Conservation (phyloP, 2,797 vertebrate species). For the Masticophis lateralis region DNA sequence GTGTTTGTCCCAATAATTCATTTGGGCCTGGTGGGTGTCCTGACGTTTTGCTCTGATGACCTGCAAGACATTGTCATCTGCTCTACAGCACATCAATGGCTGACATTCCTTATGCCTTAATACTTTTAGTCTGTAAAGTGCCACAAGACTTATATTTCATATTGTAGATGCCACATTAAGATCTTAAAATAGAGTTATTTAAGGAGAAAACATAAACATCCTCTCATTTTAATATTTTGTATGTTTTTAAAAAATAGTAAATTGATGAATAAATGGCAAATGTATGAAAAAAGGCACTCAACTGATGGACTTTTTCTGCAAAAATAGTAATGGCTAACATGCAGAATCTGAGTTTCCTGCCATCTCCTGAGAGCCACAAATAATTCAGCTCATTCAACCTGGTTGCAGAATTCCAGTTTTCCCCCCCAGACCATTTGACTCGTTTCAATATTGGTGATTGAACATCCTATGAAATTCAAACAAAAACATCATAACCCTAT, state of each 20-base stretch:
- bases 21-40: neutral
- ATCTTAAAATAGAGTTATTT: slow-evolving; percentile 38
- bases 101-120: neutral
- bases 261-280: slow-evolving; percentile 55
- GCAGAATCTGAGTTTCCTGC: slow-evolving; percentile 49
- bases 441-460: neutral
- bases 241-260: slow-evolving; percentile 25
- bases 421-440: neutral
- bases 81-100: neutral
- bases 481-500: neutral
- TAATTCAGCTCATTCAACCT: slow-evolving; percentile 55
- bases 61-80: neutral
- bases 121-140: neutral
- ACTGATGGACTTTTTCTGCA: slow-evolving; percentile 47
- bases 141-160: neutral
- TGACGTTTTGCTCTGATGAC: neutral
- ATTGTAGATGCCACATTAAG: slow-evolving; percentile 7
- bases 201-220: slow-evolving; percentile 36
- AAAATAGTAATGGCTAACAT: slow-evolving; percentile 65
- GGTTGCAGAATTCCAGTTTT: slow-evolving; percentile 21
- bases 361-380: slow-evolving; percentile 59
- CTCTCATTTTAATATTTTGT: slow-evolving; percentile 33
- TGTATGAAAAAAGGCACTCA: slow-evolving; percentile 49
- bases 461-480: neutral
- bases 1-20: neutral